A percentile compares a stretch with the other conserved stretches of the same genome.
Evolutionary conservation across 2,113 vertebrate genomes (phyloP).

Genomic region (Hippocampus mohnikei): DNA sequence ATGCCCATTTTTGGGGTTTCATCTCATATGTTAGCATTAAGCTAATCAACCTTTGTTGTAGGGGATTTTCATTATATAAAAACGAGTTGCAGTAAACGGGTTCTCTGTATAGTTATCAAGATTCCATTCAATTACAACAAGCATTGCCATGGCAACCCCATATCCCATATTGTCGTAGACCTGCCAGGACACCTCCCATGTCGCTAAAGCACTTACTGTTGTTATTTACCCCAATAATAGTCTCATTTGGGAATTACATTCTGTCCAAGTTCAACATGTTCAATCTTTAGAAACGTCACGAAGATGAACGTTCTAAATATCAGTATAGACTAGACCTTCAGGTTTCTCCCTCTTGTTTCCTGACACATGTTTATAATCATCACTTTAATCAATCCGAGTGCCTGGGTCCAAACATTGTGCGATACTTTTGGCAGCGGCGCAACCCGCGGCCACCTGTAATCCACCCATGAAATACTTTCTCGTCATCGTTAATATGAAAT

Average conservation of each 20-base stretch:
- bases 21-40: too few relatives aligned
- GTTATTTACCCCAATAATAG: too few relatives aligned
- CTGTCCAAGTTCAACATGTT: not conserved
- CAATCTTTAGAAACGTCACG: not conserved
- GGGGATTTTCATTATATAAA: too few relatives aligned
- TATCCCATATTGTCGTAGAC: too few relatives aligned
- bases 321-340: not conserved
- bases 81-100: too few relatives aligned
- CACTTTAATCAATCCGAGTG: not conserved
- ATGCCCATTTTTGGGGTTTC: too few relatives aligned
- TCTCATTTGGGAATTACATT: not conserved
- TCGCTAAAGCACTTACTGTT: too few relatives aligned
- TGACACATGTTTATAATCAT: slow-evolving; percentile 2
- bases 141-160: too few relatives aligned
- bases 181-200: too few relatives aligned
- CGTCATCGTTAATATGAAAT: not conserved
- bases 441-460: not conserved
- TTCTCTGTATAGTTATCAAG: too few relatives aligned
- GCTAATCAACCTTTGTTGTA: too few relatives aligned
- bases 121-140: too few relatives aligned
- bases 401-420: not conserved
- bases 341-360: not conserved
- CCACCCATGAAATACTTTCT: not conserved
- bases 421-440: not conserved
- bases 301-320: not conserved